Percentiles rank a stretch among this genome's conserved stretches.
Evolutionary conservation across 2,888 invertebrate genomes (phyloP).

Genomic region (Nephrocerus scutellatus): DNA sequence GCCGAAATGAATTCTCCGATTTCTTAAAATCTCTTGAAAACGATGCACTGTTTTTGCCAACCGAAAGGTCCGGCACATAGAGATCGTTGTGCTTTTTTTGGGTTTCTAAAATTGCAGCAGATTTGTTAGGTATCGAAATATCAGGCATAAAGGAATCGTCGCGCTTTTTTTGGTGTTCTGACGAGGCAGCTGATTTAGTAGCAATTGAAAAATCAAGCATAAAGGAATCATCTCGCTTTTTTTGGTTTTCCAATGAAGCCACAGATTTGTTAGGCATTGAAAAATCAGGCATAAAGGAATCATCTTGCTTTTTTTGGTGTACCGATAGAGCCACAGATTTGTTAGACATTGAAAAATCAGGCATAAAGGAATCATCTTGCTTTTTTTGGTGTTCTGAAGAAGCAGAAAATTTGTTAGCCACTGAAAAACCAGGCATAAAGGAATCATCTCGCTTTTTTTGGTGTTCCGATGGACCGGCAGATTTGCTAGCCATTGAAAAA

Average conservation of each 20-base stretch:
- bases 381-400: not conserved
- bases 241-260: not conserved
- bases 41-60: conserved; percentile 15
- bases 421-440: not conserved
- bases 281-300: conserved; percentile 8
- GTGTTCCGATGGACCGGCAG: not conserved
- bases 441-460: not conserved
- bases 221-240: conserved; percentile 12
- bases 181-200: conserved; percentile 5
- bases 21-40: conserved; percentile 15
- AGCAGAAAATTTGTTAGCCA: too few relatives aligned
- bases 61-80: too few relatives aligned
- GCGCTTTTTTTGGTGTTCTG: too few relatives aligned
- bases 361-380: conserved; percentile 1
- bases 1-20: conserved; percentile 8
- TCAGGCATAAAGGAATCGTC: conserved; percentile 29
- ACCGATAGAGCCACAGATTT: too few relatives aligned
- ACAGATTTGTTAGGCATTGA: not conserved
- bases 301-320: conserved; percentile 7
- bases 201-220: conserved; percentile 16
- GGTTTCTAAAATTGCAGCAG: conserved; percentile 7
- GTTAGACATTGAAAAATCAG: too few relatives aligned
- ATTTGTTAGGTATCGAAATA: conserved; percentile 30
- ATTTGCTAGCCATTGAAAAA: conserved; percentile 12
- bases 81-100: too few relatives aligned